Evolutionary conservation across 2,888 invertebrate genomes (phyloP).

Genomic region (Anticlea derivata): DNA sequence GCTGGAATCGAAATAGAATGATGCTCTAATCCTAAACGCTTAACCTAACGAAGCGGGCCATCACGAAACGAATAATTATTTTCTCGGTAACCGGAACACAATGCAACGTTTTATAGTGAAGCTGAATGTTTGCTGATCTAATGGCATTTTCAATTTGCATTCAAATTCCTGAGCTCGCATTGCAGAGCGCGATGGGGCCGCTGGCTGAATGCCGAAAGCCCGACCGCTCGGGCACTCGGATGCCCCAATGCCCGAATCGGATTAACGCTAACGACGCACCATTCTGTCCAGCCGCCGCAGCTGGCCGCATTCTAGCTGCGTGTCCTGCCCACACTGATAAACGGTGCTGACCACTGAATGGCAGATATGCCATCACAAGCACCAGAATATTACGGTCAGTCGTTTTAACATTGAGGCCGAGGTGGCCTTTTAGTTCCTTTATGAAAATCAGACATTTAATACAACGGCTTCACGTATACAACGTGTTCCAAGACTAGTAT

Average conservation of each 20-base stretch:
- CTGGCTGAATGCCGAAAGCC: conserved; percentile 56
- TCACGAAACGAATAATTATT: conserved; percentile 48
- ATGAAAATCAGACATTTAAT: conserved; percentile 3
- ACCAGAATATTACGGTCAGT: conserved; percentile 29
- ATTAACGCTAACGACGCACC: conserved; percentile 79
- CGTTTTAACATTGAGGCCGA: conserved; percentile 21
- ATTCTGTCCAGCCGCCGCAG: conserved; percentile 61
- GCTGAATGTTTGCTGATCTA: conserved; percentile 75
- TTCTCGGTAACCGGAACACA: conserved; percentile 52
- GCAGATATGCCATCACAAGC: conserved; percentile 27
- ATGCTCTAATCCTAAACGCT: conserved; percentile 13
- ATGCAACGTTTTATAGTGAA: conserved; percentile 62
- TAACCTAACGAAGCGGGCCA: conserved; percentile 23
- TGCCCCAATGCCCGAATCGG: conserved; percentile 72
- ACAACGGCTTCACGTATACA: too few relatives aligned
- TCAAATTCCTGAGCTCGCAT: conserved; percentile 70
- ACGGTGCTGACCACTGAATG: conserved; percentile 35
- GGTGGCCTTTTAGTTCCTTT: neutral
- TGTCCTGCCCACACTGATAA: conserved; percentile 57
- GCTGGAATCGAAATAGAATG: conserved; percentile 10
- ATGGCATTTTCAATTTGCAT: conserved; percentile 81
- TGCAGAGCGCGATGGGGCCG: conserved; percentile 48
- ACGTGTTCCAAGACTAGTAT: too few relatives aligned
- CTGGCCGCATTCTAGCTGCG: conserved; percentile 51
- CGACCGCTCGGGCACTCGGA: conserved; percentile 53